Conservation (phyloP, 2,888 invertebrate species). For the Leucania comma region DNA sequence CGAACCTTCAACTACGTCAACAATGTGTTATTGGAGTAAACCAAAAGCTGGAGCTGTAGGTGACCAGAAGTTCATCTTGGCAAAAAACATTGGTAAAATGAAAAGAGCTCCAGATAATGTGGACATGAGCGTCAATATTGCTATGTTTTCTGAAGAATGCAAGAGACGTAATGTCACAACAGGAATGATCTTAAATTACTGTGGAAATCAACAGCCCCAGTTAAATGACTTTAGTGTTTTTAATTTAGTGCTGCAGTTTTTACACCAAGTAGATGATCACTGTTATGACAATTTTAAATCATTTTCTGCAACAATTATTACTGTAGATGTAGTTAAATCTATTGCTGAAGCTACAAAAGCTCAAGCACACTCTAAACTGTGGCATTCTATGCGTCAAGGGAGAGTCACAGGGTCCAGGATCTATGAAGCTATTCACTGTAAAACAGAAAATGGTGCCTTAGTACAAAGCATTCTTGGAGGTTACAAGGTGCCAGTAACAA, state of each 20-base stretch:
- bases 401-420: conserved; percentile 29
- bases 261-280: no score
- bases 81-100: conserved; percentile 14
- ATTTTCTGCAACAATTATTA: conserved; percentile 2
- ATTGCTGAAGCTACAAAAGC: conserved; percentile 23
- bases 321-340: conserved; percentile 9
- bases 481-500: conserved; percentile 30
- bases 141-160: no score
- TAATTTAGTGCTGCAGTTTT: no score
- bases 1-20: conserved; percentile 33
- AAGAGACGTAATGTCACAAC: no score
- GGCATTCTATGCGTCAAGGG: conserved; percentile 27
- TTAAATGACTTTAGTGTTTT: no score
- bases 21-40: conserved; percentile 37
- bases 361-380: conserved; percentile 21
- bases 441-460: conserved; percentile 27
- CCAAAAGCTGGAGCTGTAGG: conserved; percentile 27
- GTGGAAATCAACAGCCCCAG: no score
- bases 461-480: conserved; percentile 31
- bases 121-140: conserved; percentile 5
- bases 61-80: conserved; percentile 21
- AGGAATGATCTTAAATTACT: no score
- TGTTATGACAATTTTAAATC: no score
- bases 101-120: conserved; percentile 11
- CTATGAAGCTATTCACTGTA: conserved; percentile 21